These are phyloP conservation scores for Periophthalmus modestus DNA, from an alignment of 2,113 vertebrate genomes.

Conservation along the genomic window DNA sequence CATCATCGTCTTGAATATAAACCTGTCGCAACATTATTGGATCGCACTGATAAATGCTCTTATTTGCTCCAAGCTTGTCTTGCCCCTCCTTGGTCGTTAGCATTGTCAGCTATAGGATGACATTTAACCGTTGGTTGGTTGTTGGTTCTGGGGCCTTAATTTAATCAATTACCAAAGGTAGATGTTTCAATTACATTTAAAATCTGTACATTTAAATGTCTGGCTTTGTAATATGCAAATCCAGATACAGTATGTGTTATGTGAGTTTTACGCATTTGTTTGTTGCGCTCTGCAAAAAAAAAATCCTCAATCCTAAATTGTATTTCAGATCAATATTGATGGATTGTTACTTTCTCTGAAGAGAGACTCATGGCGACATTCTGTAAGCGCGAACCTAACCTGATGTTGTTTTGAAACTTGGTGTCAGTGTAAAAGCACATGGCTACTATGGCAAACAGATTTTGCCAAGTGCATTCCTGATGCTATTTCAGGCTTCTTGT, in stretches of 20 bases:
- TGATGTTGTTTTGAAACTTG: constrained; percentile 61
- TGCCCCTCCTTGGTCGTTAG: constrained; percentile 62
- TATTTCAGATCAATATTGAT: constrained; percentile 27
- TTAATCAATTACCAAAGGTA: neutral
- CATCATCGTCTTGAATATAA: too few species aligned
- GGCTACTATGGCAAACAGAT: constrained; percentile 62
- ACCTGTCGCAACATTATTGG: neutral
- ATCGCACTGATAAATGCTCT: neutral
- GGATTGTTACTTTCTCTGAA: neutral
- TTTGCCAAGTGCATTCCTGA: constrained; percentile 57
- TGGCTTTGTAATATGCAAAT: neutral
- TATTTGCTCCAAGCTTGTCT: constrained; percentile 33
- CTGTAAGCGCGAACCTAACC: constrained; percentile 8
- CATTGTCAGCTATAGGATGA: constrained; percentile 29
- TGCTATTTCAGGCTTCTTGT: constrained; percentile 65
- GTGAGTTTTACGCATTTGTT: constrained; percentile 12
- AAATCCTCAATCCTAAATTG: constrained; percentile 30
- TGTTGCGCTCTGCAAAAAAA: constrained; percentile 26
- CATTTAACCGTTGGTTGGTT: neutral
- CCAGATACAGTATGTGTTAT: neutral
- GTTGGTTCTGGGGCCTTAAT: neutral
- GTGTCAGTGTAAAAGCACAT: constrained; percentile 61
- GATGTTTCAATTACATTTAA: neutral
- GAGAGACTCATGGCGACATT: neutral
- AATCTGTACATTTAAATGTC: neutral